Conservation (phyloP, 2,888 invertebrate genomes). For the Omphaloscelis lunosa region DNA sequence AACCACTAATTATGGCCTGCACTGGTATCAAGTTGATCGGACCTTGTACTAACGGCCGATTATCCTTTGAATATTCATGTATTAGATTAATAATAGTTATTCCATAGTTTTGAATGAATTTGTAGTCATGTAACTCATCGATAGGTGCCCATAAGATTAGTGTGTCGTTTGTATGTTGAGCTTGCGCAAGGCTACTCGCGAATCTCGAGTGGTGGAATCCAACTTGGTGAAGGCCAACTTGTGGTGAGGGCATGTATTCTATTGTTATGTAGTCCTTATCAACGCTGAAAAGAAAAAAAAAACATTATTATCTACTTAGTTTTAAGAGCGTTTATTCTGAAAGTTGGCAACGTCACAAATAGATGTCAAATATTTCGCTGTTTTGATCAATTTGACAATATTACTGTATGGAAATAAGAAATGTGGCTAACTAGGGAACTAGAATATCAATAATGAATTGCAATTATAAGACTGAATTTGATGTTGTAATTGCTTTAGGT, state of each 20-base stretch:
- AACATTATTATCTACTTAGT: too few species aligned
- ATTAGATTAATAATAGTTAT: conserved; percentile 80
- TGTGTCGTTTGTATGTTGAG: conserved; percentile 77
- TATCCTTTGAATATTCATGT: conserved; percentile 77
- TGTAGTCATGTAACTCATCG: conserved; percentile 74
- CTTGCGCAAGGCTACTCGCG: conserved; percentile 66
- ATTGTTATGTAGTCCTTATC: conserved; percentile 74
- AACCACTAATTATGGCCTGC: conserved; percentile 79
- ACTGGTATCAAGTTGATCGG: conserved; percentile 85
- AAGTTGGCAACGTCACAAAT: too few species aligned
- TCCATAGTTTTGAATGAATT: conserved; percentile 80
- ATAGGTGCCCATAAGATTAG: conserved; percentile 82
- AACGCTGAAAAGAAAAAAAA: conserved; percentile 62
- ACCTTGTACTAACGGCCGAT: conserved; percentile 78
- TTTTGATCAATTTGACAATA: too few species aligned
- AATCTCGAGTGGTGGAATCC: conserved; percentile 85
- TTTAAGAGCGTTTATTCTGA: too few species aligned
- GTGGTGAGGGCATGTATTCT: conserved; percentile 84
- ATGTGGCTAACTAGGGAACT: too few species aligned
- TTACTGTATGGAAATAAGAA: too few species aligned
- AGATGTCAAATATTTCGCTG: too few species aligned
- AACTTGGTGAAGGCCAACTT: conserved; percentile 83
- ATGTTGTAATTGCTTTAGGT: too few species aligned
- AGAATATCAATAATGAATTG: too few species aligned
- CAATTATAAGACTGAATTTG: too few species aligned